These are phyloP conservation scores for Melitaea cinxia DNA, from an alignment of 1,140 invertebrate genomes.

Conservation along the genomic window DNA sequence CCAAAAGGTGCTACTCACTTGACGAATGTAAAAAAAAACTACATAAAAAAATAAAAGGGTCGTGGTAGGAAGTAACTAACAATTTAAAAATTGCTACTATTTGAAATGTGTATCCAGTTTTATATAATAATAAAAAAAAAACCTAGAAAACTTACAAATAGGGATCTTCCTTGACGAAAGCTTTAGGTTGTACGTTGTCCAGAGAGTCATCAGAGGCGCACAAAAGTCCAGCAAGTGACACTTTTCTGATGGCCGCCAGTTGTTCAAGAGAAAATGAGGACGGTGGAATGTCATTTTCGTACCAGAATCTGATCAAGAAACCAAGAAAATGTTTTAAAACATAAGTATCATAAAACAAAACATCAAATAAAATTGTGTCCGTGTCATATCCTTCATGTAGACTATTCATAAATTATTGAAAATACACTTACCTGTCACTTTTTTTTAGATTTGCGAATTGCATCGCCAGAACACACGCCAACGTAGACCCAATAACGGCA, in stretches of 20 bases:
- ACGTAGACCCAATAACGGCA: slow-evolving; percentile 92
- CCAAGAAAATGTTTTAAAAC: not conserved
- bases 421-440: slow-evolving; percentile 84
- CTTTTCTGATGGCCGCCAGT: slow-evolving; percentile 92
- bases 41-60: too few species aligned
- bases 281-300: slow-evolving; percentile 96
- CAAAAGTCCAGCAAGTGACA: slow-evolving; percentile 90
- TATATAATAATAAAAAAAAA: not conserved
- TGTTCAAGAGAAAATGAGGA: slow-evolving; percentile 92
- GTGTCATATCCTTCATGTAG: too few species aligned
- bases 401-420: too few species aligned
- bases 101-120: too few species aligned
- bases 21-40: too few species aligned
- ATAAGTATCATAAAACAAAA: not conserved
- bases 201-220: slow-evolving; percentile 90
- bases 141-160: slow-evolving; percentile 86
- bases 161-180: slow-evolving; percentile 93
- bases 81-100: too few species aligned
- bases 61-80: too few species aligned
- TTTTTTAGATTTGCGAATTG: slow-evolving; percentile 91
- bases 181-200: slow-evolving; percentile 88
- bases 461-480: slow-evolving; percentile 90
- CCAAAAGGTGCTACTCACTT: too few species aligned
- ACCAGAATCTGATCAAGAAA: slow-evolving; percentile 89
- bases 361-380: not conserved